phyloP scores from a whole-genome alignment of 2,888 invertebrate genomes.

The Drosophila monieri region DNA sequence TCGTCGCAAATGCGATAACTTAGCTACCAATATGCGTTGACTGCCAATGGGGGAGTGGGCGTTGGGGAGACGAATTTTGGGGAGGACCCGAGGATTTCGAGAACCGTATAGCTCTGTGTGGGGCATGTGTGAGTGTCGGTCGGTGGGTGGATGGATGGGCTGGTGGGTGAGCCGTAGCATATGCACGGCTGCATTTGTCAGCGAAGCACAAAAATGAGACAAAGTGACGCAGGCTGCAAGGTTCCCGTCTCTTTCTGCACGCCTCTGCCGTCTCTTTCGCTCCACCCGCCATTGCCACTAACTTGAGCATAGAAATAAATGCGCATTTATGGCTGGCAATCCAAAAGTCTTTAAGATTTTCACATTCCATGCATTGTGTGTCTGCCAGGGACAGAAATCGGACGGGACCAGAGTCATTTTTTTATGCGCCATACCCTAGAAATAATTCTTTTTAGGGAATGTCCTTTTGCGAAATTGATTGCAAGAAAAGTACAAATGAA shows the following conservation, averaged over 20 bases:
- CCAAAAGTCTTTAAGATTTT: constrained; percentile 79
- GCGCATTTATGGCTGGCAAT: constrained; percentile 79
- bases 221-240: constrained; percentile 69
- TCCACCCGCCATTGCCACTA: constrained; percentile 37
- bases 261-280: constrained; percentile 19
- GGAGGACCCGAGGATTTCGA: constrained; percentile 17
- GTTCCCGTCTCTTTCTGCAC: constrained; percentile 13
- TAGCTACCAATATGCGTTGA: constrained; percentile 80
- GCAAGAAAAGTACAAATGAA: background rate
- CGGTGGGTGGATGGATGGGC: constrained; percentile 58
- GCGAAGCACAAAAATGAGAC: constrained; percentile 80
- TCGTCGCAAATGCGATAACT: constrained; percentile 80
- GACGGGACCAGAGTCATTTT: constrained; percentile 57
- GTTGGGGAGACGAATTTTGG: background rate
- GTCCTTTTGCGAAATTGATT: background rate
- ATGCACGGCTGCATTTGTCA: constrained; percentile 80
- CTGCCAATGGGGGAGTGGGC: constrained; percentile 55
- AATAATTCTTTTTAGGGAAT: background rate
- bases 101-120: background rate
- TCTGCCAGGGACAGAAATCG: constrained; percentile 60
- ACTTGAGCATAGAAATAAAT: constrained; percentile 79
- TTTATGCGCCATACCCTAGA: constrained; percentile 61
- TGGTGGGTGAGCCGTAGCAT: constrained; percentile 57
- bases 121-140: constrained; percentile 3
- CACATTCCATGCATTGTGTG: constrained; percentile 77